Evolutionary conservation across 2,797 vertebrate genomes (phyloP).

Genomic region (Lates japonicus): DNA sequence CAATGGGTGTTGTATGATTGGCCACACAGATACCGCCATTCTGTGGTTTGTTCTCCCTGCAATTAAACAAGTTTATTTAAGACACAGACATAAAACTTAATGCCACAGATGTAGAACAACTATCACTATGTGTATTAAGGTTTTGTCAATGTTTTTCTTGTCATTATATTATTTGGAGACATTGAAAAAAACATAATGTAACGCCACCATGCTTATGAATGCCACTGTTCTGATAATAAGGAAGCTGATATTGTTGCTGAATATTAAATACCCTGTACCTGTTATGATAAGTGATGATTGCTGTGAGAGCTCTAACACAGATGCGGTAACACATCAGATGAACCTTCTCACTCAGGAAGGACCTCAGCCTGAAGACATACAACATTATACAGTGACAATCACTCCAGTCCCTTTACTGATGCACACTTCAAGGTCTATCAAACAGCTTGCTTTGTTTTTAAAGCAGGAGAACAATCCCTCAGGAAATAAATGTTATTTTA

Average conservation of each 20-base stretch:
- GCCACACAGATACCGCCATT: slow-evolving; percentile 96
- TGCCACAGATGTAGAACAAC: not conserved
- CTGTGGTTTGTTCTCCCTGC: slow-evolving; percentile 92
- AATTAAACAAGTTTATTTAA: slow-evolving; percentile 7
- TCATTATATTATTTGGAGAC: not conserved
- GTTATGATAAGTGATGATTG: slow-evolving; percentile 95
- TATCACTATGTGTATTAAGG: not conserved
- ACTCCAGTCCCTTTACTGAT: not conserved
- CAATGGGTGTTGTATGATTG: slow-evolving; percentile 95
- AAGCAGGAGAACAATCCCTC: too few relatives aligned
- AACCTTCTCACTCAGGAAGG: slow-evolving; percentile 91
- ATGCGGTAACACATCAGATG: slow-evolving; percentile 95
- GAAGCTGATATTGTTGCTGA: not conserved
- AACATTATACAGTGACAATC: slow-evolving; percentile 16
- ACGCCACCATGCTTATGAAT: not conserved
- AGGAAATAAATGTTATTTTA: too few relatives aligned
- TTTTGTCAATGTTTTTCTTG: not conserved
- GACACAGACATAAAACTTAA: not conserved
- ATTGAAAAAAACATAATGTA: not conserved
- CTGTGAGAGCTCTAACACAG: slow-evolving; percentile 92
- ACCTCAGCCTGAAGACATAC: slow-evolving; percentile 87
- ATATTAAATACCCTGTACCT: slow-evolving; percentile 79
- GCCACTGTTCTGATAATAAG: not conserved
- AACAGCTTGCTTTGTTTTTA: not conserved
- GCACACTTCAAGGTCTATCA: not conserved